phyloP scores from a whole-genome alignment of 2,113 vertebrate species.

The Paradoxurus hermaphroditus region DNA sequence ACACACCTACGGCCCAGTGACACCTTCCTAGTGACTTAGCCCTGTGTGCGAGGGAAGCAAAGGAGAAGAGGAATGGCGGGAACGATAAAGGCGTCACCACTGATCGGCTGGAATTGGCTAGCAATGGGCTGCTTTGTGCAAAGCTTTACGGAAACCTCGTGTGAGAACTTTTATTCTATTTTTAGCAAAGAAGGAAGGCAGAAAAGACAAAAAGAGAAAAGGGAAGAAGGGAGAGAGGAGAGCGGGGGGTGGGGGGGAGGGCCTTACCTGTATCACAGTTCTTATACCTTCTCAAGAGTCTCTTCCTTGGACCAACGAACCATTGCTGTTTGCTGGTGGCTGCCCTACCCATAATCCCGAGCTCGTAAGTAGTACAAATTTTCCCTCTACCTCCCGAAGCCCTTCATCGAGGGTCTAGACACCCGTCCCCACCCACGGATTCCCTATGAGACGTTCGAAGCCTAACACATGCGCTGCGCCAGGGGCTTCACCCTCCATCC shows the following conservation, averaged over 20 bases:
- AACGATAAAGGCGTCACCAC: not conserved
- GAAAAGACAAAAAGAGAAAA: not conserved
- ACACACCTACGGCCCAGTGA: not conserved
- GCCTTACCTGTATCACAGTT: not conserved
- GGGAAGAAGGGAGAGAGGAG: not conserved
- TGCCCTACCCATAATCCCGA: not conserved
- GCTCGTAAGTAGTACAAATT: too few relatives aligned
- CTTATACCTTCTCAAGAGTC: not conserved
- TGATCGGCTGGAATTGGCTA: not conserved
- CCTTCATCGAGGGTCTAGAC: not conserved
- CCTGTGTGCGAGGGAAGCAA: not conserved
- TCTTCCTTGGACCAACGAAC: not conserved
- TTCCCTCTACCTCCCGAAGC: not conserved
- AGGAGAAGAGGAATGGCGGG: not conserved
- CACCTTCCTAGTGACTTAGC: not conserved
- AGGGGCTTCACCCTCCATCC: not conserved
- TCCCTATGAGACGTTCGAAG: not conserved
- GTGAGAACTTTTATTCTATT: not conserved
- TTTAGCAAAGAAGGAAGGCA: not conserved
- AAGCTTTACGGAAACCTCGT: not conserved
- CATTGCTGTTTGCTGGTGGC: not conserved
- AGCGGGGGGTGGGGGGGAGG: not conserved
- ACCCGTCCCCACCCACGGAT: not conserved
- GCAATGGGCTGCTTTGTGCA: not conserved
- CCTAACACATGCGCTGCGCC: fast-evolving